Conservation (phyloP, 2,113 vertebrate genomes). For the Rhodinocichla rosea region DNA sequence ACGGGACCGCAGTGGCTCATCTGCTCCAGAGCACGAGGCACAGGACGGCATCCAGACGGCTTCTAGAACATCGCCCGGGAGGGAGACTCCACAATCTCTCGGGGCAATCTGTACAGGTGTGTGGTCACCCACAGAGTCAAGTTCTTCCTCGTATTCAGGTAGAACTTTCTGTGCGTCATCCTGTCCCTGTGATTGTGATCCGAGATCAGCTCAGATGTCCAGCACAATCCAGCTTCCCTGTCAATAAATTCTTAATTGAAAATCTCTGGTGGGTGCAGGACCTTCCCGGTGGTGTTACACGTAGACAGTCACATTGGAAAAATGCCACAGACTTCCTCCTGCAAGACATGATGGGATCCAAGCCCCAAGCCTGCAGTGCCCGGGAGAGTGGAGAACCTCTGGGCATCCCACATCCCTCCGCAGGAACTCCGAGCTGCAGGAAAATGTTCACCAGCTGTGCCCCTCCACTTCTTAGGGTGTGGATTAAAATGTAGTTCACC, state of each 20-base stretch:
- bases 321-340: accelerated
- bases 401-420: neutral
- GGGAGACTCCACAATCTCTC: neutral
- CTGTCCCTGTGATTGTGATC: accelerated
- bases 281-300: too few relatives aligned
- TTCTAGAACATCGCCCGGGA: neutral
- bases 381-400: accelerated
- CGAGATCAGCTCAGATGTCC: neutral
- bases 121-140: neutral
- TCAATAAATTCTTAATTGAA: neutral
- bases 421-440: accelerated
- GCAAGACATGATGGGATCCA: accelerated
- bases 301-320: accelerated
- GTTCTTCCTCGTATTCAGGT: neutral
- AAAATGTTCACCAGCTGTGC: accelerated
- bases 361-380: too few relatives aligned
- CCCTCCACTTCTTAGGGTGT: accelerated
- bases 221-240: neutral
- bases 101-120: neutral
- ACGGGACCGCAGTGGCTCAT: too few relatives aligned
- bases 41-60: neutral
- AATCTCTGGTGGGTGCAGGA: neutral
- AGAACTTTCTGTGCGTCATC: neutral
- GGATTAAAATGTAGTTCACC: neutral
- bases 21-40: neutral